Conservation (phyloP, 2,888 invertebrate species). For the Pachliopta kotzebuea region DNA sequence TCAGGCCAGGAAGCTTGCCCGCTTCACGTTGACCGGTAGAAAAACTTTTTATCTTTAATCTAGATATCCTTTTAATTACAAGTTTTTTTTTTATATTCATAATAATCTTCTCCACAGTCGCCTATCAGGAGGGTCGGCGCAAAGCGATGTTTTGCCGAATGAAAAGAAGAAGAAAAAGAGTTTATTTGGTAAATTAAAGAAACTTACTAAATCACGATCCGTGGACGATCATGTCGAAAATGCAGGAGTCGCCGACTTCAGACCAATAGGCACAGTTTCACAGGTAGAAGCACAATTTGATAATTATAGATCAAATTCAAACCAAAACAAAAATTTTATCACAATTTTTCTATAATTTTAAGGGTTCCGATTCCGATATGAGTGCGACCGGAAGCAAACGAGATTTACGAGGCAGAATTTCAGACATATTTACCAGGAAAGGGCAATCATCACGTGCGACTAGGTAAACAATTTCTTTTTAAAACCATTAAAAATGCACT, state of each 20-base stretch:
- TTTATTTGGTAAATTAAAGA: slow-evolving; percentile 90
- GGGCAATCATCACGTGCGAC: slow-evolving; percentile 83
- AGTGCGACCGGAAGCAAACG: slow-evolving; percentile 86
- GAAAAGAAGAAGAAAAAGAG: slow-evolving; percentile 92
- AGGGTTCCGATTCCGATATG: slow-evolving; percentile 87
- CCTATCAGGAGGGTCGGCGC: slow-evolving; percentile 90
- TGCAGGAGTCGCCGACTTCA: slow-evolving; percentile 66
- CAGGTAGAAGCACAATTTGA: slow-evolving; percentile 52
- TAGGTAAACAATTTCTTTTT: slow-evolving; percentile 72
- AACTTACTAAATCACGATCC: slow-evolving; percentile 91
- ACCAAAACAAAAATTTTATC: neutral
- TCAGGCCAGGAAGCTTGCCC: too few relatives aligned
- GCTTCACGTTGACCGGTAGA: neutral
- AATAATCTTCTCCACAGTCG: slow-evolving; percentile 70
- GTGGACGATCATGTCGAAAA: slow-evolving; percentile 83
- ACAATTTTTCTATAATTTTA: neutral
- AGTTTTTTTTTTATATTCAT: neutral
- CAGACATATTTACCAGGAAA: slow-evolving; percentile 90
- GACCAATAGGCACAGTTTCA: slow-evolving; percentile 77
- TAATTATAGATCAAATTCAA: neutral
- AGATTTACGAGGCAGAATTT: slow-evolving; percentile 89
- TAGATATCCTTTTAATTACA: neutral
- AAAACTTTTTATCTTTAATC: neutral
- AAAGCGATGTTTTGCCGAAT: slow-evolving; percentile 88
- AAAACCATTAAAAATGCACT: too few relatives aligned